Evolutionary conservation across 2,888 invertebrate species (phyloP).

Genomic region (Gastrophysa polygoni): DNA sequence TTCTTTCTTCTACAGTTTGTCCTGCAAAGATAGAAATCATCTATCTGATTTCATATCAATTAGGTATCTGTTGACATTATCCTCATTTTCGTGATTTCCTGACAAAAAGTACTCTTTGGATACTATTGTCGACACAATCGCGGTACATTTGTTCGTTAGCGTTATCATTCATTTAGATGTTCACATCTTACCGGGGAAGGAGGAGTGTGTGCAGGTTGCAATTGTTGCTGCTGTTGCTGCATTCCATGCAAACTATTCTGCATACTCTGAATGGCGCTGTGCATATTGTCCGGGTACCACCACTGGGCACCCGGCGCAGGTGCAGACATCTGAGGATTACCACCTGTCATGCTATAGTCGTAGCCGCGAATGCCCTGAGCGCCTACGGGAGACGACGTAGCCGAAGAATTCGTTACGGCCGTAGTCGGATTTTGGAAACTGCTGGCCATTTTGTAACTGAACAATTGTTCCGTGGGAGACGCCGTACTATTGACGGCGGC

Average conservation of each 20-base stretch:
- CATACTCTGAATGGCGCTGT: slow-evolving; percentile 64
- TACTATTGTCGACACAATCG: too few relatives aligned
- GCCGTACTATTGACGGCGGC: slow-evolving; percentile 65
- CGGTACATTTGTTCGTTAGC: too few relatives aligned
- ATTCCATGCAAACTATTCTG: slow-evolving; percentile 48
- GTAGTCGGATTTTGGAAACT: slow-evolving; percentile 78
- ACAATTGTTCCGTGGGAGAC: slow-evolving; percentile 70
- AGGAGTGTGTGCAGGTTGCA: slow-evolving; percentile 57
- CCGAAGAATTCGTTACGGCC: slow-evolving; percentile 67
- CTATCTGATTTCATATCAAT: too few relatives aligned
- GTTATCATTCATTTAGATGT: slow-evolving; percentile 7
- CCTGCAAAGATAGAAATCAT: too few relatives aligned
- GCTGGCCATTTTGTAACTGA: slow-evolving; percentile 86
- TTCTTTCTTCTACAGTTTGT: too few relatives aligned
- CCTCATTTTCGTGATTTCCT: too few relatives aligned
- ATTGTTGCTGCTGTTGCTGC: slow-evolving; percentile 47
- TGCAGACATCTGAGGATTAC: slow-evolving; percentile 53
- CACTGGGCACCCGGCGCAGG: slow-evolving; percentile 67
- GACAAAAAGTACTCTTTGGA: too few relatives aligned
- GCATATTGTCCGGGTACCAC: slow-evolving; percentile 77
- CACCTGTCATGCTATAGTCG: slow-evolving; percentile 67
- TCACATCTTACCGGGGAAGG: slow-evolving; percentile 56
- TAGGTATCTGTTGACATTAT: too few relatives aligned
- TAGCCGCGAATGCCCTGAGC: slow-evolving; percentile 63
- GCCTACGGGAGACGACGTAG: slow-evolving; percentile 67